Conservation (phyloP, 2,113 vertebrate species). For the Eurystomus gularis region DNA sequence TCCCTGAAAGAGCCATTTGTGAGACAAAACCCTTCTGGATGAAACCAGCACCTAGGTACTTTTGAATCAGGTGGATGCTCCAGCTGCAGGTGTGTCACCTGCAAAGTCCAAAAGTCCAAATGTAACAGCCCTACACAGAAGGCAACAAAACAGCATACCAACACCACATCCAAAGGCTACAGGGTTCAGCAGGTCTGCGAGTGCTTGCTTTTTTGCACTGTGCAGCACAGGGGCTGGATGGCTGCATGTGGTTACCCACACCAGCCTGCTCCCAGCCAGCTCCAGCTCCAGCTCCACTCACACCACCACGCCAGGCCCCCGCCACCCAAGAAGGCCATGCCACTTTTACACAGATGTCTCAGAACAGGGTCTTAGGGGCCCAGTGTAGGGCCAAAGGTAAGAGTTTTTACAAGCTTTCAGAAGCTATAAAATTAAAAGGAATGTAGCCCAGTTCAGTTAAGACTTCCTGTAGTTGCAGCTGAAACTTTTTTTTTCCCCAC, state of each 20-base stretch:
- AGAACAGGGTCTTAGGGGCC: background rate
- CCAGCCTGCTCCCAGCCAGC: background rate
- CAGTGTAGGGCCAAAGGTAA: background rate
- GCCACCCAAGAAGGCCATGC: background rate
- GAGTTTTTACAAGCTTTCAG: background rate
- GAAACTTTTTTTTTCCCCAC: background rate
- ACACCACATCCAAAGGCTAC: background rate
- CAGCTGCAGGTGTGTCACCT: too few species aligned
- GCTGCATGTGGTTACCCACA: fast-evolving
- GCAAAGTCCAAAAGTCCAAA: too few species aligned
- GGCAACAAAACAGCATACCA: background rate
- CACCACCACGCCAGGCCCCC: fast-evolving
- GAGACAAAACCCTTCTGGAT: background rate
- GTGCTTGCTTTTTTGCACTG: background rate
- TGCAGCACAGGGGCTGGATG: fast-evolving
- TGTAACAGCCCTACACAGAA: background rate
- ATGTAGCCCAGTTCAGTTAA: background rate
- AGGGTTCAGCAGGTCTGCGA: background rate
- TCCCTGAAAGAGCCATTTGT: background rate
- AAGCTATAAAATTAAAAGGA: background rate
- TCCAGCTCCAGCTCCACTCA: background rate
- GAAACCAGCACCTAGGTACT: background rate
- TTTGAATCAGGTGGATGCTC: background rate
- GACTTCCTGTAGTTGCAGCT: background rate
- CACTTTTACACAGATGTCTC: background rate